phyloP scores from a whole-genome alignment of 2,113 vertebrate genomes.

The Diadophis punctatus region DNA sequence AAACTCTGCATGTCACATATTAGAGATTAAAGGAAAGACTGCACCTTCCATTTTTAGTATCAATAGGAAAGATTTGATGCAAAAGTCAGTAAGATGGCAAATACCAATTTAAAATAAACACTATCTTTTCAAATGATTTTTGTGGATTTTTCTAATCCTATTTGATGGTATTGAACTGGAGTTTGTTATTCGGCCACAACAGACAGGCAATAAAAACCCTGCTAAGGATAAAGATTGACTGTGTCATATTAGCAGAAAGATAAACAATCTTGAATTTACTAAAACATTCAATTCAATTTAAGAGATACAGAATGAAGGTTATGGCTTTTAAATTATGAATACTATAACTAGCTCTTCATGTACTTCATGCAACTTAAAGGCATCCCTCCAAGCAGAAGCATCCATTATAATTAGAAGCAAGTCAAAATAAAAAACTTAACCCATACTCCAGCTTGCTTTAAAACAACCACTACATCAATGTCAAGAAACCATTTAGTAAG shows the following conservation, averaged over 20 bases:
- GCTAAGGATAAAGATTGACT: conserved; percentile 57
- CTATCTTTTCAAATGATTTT: conserved; percentile 51
- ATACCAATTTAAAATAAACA: conserved; percentile 15
- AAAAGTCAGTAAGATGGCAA: conserved; percentile 47
- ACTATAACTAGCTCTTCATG: conserved; percentile 46
- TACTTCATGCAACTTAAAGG: conserved; percentile 51
- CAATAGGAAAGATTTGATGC: conserved; percentile 48
- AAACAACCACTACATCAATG: conserved; percentile 32
- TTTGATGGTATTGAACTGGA: conserved; percentile 55
- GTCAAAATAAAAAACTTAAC: background rate
- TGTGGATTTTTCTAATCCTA: conserved; percentile 51
- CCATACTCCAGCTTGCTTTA: conserved; percentile 29
- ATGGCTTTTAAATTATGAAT: conserved; percentile 38
- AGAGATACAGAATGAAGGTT: conserved; percentile 47
- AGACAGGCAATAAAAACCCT: conserved; percentile 55
- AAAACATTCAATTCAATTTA: conserved; percentile 32
- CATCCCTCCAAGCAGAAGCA: conserved; percentile 17
- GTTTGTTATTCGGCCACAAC: conserved; percentile 47
- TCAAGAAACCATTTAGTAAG: background rate
- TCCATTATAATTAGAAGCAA: conserved; percentile 11
- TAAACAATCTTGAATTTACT: conserved; percentile 37
- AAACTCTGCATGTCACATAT: conserved; percentile 49
- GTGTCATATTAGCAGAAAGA: conserved; percentile 47
- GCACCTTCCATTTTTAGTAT: conserved; percentile 46
- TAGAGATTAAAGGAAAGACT: conserved; percentile 62